Evolutionary conservation across 2,888 invertebrate genomes (phyloP).

Genomic region (Phyllotreta cruciferae): DNA sequence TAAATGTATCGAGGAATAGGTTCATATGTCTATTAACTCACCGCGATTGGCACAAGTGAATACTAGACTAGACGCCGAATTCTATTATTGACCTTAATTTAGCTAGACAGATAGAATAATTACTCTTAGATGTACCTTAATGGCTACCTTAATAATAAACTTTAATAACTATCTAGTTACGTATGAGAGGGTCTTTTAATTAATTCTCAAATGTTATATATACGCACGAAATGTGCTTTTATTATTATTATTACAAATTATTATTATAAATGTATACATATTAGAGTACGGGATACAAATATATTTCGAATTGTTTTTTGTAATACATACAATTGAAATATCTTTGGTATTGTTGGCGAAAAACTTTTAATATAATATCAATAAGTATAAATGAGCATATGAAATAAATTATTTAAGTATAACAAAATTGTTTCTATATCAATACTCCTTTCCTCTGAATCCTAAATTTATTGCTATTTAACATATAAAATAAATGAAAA

Average conservation of each 20-base stretch:
- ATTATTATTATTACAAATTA: no score
- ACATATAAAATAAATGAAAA: conserved; percentile 18
- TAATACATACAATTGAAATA: conserved; percentile 9
- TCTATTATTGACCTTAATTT: conserved; percentile 44
- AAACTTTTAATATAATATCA: conserved; percentile 4
- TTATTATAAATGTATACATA: no score
- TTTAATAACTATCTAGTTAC: background rate
- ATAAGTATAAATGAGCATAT: no score
- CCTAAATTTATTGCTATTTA: conserved; percentile 16
- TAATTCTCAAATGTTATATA: no score
- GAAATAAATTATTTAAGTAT: no score
- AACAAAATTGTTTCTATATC: no score
- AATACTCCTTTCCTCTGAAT: no score
- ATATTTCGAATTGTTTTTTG: conserved; percentile 35
- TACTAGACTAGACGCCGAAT: conserved; percentile 46
- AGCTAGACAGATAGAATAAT: conserved; percentile 37
- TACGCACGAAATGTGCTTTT: no score
- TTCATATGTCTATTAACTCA: conserved; percentile 27
- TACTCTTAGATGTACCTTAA: conserved; percentile 20
- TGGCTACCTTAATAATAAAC: background rate
- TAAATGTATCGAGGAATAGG: conserved; percentile 19
- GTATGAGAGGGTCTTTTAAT: background rate
- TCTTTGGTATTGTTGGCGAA: conserved; percentile 56
- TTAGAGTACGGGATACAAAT: conserved; percentile 15
- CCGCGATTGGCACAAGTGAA: conserved; percentile 39